Evolutionary conservation across 2,888 invertebrate genomes (phyloP), one percentile per base, ranked within the genome.

Genomic region (Acronicta aceris): DNA sequence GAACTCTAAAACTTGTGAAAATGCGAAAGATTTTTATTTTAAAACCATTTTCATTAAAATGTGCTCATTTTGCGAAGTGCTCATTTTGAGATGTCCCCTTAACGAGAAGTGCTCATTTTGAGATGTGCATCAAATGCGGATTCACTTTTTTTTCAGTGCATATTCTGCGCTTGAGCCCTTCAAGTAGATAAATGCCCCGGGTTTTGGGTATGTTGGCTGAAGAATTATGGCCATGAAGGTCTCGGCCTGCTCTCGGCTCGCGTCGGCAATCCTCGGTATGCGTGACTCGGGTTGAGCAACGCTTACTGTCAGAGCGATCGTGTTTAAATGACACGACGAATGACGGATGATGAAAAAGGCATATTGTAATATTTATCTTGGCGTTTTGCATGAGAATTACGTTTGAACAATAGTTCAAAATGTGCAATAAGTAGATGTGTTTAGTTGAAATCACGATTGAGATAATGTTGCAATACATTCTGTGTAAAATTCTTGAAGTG

Each of bases 181-280:
- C n/a, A n/a, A n/a, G n/a, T n/a, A n/a, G n/a, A n/a, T n/a, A n/a
- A n/a, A n/a, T n/a, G n/a, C n/a, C n/a, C n/a, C n/a, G n/a, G n/a
- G n/a, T n/a, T n/a, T n/a, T n/a, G n/a, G n/a, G n/a, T n/a, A n/a
- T n/a, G n/a, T n/a, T 21, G 21, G 21, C 21, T 21, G 4, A 21
- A 21, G 2, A 21, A 21, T 21, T 21, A 4, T 21, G 4, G 21
- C 21, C 21, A 2, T 21, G 21, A 4, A 21, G 2, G 2, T 21
- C 21, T 21, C 21, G 2, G 21, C 21, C 21, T 21, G 21, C 21
- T 21, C 21, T 21, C 21, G 21, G 21, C 21, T 41, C 85, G 83
- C 87, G 84, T 88, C 77, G 69, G 75, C 69, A 72, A 76, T 76
- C 68, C 72, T 57, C 66, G 74, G 76, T 66, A 71, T 74, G 74